Evolutionary conservation across 2,797 vertebrate genomes (phyloP).

Genomic region (Onychomys arenicola): DNA sequence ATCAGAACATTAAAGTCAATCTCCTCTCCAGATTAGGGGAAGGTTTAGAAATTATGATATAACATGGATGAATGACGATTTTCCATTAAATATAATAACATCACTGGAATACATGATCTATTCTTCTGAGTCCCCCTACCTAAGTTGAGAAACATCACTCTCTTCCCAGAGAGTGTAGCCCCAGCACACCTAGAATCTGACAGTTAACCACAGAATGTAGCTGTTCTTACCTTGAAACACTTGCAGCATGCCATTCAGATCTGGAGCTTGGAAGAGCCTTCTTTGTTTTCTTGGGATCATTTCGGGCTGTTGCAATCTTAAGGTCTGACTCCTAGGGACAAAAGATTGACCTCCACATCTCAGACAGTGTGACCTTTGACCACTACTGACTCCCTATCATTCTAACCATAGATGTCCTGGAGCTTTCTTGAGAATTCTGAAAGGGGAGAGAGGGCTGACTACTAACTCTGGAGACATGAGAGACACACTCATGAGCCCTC

Average conservation of each 20-base stretch:
- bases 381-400: background rate
- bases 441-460: background rate
- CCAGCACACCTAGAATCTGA: background rate
- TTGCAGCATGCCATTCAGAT: background rate
- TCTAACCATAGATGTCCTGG: background rate
- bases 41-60: background rate
- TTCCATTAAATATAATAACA: background rate
- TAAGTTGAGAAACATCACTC: background rate
- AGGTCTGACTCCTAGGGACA: background rate
- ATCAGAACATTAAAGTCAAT: background rate
- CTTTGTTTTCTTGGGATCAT: background rate
- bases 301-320: background rate
- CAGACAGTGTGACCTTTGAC: background rate
- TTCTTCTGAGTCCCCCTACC: background rate
- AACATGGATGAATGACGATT: background rate
- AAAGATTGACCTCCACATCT: background rate
- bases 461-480: background rate
- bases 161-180: background rate
- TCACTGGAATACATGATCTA: background rate
- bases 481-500: background rate
- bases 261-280: background rate
- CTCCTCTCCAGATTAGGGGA: background rate
- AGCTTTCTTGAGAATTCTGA: background rate
- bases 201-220: background rate
- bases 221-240: background rate